Base-by-base conservation (phyloP, 2,113 vertebrate species). In the Lepus timidus region DNA sequence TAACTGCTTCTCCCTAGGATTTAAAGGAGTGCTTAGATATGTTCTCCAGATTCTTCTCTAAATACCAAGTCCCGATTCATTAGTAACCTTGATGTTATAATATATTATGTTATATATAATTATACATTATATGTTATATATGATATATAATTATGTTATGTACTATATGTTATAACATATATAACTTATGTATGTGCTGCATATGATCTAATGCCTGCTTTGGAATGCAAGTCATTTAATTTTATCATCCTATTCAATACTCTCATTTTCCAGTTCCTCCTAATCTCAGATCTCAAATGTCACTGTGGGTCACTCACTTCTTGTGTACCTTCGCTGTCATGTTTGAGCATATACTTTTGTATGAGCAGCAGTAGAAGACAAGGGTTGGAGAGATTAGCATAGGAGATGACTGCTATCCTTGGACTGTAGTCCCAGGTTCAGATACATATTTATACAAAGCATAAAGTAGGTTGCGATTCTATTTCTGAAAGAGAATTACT, bases 401-500 rank as follows among this genome's bases (percentile, higher is more conserved):
- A 44, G 44, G 44, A 44, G 44, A 44, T 44, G 22, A 86, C 23
- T 83, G 9, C 58, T 73, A 16, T 33, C 9, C 6, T 89, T 70
- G 29, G 17, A 13, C 6, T 65, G 2, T n/a, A 52, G 6, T 75
- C 87, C 49, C n/a, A 81, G 67, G 84, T 95, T 93, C 27, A 51
- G 62, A 82, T 96, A 90, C 76, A 33, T 81, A 81, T 75, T 87
- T 64, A 79, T 65, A 90, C 44, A 89, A 81, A 90, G 44, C 85
- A 68, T 55, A 88, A 65, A 92, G 20, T 20, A 93, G 23, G 58
- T 58, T 27, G 12, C n/a, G 6, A 0, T 6, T 84, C 74, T 85
- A 83, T 81, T 95, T 95, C 39, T 85, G 44, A 85, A 93, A 65
- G 25, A 93, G n/a, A 85, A 39, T 1, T 22, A 88, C 33, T 64